A percentile compares a stretch with the other conserved stretches of the same genome.
phyloP scores from a whole-genome alignment of 1,140 invertebrate species.

The Mizuhopecten yessoensis region DNA sequence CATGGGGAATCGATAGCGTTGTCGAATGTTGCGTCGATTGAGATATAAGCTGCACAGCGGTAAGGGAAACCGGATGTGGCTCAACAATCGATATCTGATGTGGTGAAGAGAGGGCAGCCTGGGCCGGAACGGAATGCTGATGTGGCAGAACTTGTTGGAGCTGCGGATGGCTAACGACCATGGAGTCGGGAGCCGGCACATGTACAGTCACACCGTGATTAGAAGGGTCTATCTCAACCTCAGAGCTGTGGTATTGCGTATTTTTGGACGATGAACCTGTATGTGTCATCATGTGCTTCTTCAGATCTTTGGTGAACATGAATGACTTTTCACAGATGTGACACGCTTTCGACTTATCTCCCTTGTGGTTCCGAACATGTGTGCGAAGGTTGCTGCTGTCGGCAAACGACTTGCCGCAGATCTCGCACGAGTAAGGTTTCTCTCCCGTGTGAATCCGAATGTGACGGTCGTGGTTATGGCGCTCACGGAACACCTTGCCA shows the following conservation, averaged over 20 bases:
- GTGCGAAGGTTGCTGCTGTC: slow-evolving; percentile 72
- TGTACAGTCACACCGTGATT: not conserved
- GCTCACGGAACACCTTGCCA: not conserved
- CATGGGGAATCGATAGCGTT: not conserved
- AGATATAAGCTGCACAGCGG: not conserved
- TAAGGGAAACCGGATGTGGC: not conserved
- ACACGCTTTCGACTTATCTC: slow-evolving; percentile 54
- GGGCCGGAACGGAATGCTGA: not conserved
- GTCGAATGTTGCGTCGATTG: not conserved
- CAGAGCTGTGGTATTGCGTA: not conserved
- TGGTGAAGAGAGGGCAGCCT: not conserved
- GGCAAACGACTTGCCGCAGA: slow-evolving; percentile 78
- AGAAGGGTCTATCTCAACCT: not conserved
- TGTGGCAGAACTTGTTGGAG: slow-evolving; percentile 3
- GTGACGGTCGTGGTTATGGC: slow-evolving; percentile 70
- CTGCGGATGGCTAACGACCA: not conserved
- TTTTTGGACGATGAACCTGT: not conserved
- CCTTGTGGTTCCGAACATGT: slow-evolving; percentile 82
- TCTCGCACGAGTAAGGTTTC: slow-evolving; percentile 80
- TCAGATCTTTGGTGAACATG: slow-evolving; percentile 13
- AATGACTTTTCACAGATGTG: slow-evolving; percentile 25
- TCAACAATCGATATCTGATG: not conserved
- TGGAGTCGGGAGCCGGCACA: not conserved
- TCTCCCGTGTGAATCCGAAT: slow-evolving; percentile 81
- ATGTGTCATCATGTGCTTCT: not conserved